Base-by-base conservation (phyloP, 2,797 vertebrate species). In the Limosa lapponica region DNA sequence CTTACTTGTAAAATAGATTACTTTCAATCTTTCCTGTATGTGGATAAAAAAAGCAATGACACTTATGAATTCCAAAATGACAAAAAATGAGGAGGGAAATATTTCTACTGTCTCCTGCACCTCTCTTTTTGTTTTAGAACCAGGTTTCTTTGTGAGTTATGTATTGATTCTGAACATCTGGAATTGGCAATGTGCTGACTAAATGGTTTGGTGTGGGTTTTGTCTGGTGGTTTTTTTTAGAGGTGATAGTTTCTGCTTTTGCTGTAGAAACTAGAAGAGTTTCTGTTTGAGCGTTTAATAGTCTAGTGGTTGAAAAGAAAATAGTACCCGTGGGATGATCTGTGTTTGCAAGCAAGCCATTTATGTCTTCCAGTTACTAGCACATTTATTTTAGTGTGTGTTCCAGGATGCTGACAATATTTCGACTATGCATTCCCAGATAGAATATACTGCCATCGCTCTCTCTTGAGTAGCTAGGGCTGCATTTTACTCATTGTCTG, bases 131-230 rank as follows among this genome's bases (percentile, higher is more conserved):
- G 8, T 18, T 81, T 78, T 13, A 52, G 23, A 36, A 24, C 15
- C 23, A 34, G 3, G 3, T 61, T 49, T 82, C 51, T 79, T 61
- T 89, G 58, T 71, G 64, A 80, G 48, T 8, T 66, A 10, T 34
- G 8, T 27, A 51, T 51, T 54, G 51, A 58, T 87, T 73, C 36
- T 82, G 28, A 87, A 87, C 43, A 82, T 62, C 37, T 82, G 74
- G 13, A 87, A 57, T 1, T 58, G 46, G 6, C 71, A 79, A 61
- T 0, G 0, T 54, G 16, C 11, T 0, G 0, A 43, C 18, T 46
- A 58, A 84, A 75, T 20, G 16, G 14, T 61, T 83, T 87, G 16
- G 4, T 55, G 32, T 36, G 27, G 32, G 8, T 7, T 48, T 30
- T 51, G 24, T 1, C 20, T 62, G 11, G 27, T 48, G 36, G 13